Conservation (phyloP, 1,140 invertebrate genomes). For the Sarcophaga bullata region DNA sequence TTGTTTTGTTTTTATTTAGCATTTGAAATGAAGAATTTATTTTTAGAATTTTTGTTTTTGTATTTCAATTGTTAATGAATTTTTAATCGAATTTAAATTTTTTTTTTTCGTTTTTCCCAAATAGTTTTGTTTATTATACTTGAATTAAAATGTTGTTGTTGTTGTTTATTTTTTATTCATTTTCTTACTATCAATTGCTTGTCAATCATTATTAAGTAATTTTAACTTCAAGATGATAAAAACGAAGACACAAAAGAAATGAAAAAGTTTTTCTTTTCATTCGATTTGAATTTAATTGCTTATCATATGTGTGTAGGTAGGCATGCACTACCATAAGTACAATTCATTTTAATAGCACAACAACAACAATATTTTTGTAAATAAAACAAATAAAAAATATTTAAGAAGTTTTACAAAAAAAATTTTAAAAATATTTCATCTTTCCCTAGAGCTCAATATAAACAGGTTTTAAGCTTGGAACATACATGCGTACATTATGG, state of each 20-base stretch:
- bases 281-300: not conserved
- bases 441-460: no score
- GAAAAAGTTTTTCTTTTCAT: not conserved
- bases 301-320: not conserved
- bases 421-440: no score
- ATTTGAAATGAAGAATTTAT: not conserved
- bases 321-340: no score
- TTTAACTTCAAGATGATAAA: not conserved
- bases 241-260: not conserved
- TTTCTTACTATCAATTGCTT: slow-evolving; percentile 33
- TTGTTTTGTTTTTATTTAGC: not conserved
- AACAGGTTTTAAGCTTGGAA: no score
- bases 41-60: not conserved
- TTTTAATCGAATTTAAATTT: not conserved
- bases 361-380: no score
- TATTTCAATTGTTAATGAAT: slow-evolving; percentile 10
- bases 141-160: not conserved
- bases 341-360: no score
- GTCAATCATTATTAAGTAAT: slow-evolving; percentile 38
- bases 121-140: no score
- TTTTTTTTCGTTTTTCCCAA: no score
- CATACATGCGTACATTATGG: no score
- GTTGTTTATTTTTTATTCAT: not conserved
- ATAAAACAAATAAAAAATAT: no score
- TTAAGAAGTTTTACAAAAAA: no score